phyloP scores from a whole-genome alignment of 1,140 invertebrate genomes.

The Ips typographus region DNA sequence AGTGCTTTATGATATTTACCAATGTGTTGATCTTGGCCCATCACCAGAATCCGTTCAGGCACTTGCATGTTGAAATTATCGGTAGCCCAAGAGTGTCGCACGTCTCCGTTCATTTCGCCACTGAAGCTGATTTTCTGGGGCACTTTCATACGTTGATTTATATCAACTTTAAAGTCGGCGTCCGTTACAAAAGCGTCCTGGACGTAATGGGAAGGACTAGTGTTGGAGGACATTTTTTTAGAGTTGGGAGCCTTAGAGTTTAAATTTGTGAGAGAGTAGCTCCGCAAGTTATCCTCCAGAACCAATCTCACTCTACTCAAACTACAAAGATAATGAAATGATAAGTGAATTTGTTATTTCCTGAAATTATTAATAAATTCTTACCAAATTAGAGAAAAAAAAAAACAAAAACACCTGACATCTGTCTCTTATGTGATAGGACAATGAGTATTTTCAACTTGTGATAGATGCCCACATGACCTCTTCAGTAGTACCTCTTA shows the following conservation, averaged over 20 bases:
- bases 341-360: too few species aligned
- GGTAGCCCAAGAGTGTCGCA: slow-evolving; percentile 65
- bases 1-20: slow-evolving; percentile 48
- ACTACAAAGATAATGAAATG: too few species aligned
- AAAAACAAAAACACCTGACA: too few species aligned
- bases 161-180: slow-evolving; percentile 71
- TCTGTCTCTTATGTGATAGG: too few species aligned
- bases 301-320: too few species aligned
- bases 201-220: slow-evolving; percentile 45
- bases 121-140: slow-evolving; percentile 73
- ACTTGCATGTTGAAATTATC: slow-evolving; percentile 87
- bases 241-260: neutral
- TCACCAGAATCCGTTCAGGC: slow-evolving; percentile 85
- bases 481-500: too few species aligned
- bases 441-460: too few species aligned
- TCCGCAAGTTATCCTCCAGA: too few species aligned
- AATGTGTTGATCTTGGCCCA: slow-evolving; percentile 80
- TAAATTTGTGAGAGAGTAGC: too few species aligned
- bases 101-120: slow-evolving; percentile 60
- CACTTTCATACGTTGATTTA: slow-evolving; percentile 76
- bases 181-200: slow-evolving; percentile 67
- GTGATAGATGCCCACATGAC: too few species aligned
- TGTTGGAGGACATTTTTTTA: slow-evolving; percentile 45
- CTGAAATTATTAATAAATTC: too few species aligned
- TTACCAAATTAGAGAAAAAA: too few species aligned